A percentile compares a stretch with the other conserved stretches of the same genome.
These are phyloP conservation scores for Elysia chlorotica DNA, from an alignment of 1,140 invertebrate genomes.

Conservation along the genomic window DNA sequence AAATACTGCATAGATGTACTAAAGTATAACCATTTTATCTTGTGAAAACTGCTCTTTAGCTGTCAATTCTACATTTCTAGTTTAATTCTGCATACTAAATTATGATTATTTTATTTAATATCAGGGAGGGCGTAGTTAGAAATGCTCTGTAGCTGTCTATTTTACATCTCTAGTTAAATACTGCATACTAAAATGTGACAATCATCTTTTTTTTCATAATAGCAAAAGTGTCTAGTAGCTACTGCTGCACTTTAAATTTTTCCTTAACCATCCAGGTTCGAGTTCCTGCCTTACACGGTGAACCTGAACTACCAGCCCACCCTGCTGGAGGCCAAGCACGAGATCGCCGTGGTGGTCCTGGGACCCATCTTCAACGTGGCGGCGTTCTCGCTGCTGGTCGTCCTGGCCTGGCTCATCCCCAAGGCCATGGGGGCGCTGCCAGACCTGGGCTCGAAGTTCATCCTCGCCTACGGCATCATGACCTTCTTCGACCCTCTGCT, in stretches of 20 bases:
- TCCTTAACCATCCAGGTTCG: constrained; percentile 44
- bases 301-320: constrained; percentile 57
- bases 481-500: constrained; percentile 52
- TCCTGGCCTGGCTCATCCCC: constrained; percentile 42
- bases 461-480: constrained; percentile 47
- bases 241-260: neutral
- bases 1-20: too few relatives aligned
- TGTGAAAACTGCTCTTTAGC: too few relatives aligned
- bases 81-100: too few relatives aligned
- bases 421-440: constrained; percentile 47
- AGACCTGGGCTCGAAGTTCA: constrained; percentile 55
- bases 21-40: too few relatives aligned
- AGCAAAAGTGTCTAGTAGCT: too few relatives aligned
- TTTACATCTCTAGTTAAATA: too few relatives aligned
- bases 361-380: constrained; percentile 51
- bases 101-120: too few relatives aligned
- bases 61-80: too few relatives aligned
- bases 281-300: constrained; percentile 56
- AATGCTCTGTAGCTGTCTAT: too few relatives aligned
- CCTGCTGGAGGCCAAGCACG: constrained; percentile 45
- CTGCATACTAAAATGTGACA: too few relatives aligned
- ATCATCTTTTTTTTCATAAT: too few relatives aligned
- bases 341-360: constrained; percentile 51
- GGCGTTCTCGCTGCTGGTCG: constrained; percentile 44
- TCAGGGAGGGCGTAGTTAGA: too few relatives aligned